phyloP scores from a whole-genome alignment of 2,888 invertebrate species.

The Rosalia funebris region DNA sequence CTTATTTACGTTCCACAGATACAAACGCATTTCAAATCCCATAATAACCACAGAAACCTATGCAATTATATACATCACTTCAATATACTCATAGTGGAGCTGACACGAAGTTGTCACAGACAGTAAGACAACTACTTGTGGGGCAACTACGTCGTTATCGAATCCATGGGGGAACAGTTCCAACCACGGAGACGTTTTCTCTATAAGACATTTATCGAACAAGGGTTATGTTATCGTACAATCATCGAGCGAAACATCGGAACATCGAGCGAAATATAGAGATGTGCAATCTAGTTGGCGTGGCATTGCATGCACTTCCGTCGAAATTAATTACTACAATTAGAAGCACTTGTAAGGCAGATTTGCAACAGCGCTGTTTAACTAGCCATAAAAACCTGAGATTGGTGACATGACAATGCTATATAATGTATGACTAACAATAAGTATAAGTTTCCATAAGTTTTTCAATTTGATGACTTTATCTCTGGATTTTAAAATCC shows the following conservation, averaged over 20 bases:
- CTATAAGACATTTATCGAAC: constrained; percentile 10
- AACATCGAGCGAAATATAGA: constrained; percentile 6
- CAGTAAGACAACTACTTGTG: too few species aligned
- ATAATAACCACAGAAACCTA: too few species aligned
- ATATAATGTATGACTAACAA: too few species aligned
- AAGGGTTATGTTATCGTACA: too few species aligned
- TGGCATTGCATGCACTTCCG: constrained; percentile 5
- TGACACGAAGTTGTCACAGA: too few species aligned
- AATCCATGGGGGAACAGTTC: background rate
- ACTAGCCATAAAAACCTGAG: background rate
- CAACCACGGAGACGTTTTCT: background rate
- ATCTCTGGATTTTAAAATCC: too few species aligned
- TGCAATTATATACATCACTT: too few species aligned
- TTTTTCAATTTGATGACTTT: too few species aligned
- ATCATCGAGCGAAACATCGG: constrained; percentile 1
- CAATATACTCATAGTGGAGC: too few species aligned
- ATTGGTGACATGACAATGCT: background rate
- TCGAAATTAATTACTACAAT: constrained; percentile 16
- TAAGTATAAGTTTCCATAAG: too few species aligned
- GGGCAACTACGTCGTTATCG: background rate
- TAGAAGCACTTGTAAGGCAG: constrained; percentile 3
- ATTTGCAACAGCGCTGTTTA: background rate
- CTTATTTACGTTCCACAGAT: too few species aligned
- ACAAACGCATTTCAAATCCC: too few species aligned
- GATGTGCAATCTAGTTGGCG: constrained; percentile 3